Base-by-base conservation (phyloP, 2,797 vertebrate species). In the Nannoperca obscura region DNA sequence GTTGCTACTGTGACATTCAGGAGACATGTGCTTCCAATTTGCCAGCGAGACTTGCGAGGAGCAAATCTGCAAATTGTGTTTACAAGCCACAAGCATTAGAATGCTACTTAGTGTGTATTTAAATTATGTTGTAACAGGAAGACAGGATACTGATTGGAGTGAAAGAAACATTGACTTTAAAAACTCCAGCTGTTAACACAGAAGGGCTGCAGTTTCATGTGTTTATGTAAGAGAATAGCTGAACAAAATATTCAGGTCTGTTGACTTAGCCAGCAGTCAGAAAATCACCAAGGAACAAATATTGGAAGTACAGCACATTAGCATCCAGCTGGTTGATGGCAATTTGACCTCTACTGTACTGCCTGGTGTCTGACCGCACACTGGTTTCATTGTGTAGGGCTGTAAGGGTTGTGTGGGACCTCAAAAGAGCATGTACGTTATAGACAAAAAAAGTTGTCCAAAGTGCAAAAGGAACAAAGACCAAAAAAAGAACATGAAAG, bases 61-160 rank as follows among this genome's bases (percentile, higher is more conserved):
- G 77, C 65, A 77, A 80, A 66, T 74, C 72, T 71, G 60, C 71
- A 83, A 86, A 86, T 75, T 76, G 59, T 63, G 80, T 88, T 88
- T 80, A 81, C 44, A 76, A 85, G 74, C 70, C 74, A 83, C 38
- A 38, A 62, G 59, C 75, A 62, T 47, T 24, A 19, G 13, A 82
- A 79, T 5, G 55, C 58, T 70, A 13, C 72, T 67, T 32, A 30
- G 61, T 71, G 67, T 83, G 52, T 74, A 76, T 82, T 82, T 78
- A 84, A 83, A 80, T 60, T 55, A 15, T 30, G 36, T 44, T 70
- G 63, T 59, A 69, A 70, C 36, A 69, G 13, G 0, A 65, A 52
- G 47, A 67, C 32, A 44, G 63, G 77, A 81, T 74, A 9, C 65
- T 88, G 73, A 80, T 84, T 77, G 68, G 54, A 83, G 57, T 55